Conservation (phyloP, 2,113 vertebrate species). For the Phalacrocorax aristotelis region DNA sequence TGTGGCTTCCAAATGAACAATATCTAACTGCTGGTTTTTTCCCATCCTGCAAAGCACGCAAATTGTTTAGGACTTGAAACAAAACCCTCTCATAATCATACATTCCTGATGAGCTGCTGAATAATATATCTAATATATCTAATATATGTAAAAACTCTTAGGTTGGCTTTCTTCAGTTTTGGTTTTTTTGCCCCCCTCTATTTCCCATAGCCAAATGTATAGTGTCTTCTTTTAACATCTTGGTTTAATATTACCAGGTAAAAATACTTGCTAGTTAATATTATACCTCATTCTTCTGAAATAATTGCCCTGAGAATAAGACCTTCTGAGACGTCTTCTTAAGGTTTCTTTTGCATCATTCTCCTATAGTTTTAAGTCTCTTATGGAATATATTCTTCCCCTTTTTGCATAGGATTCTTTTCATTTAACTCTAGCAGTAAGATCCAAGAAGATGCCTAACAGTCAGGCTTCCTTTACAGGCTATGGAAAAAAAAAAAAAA, state of each 20-base stretch:
- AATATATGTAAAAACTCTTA: neutral
- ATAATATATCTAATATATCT: too few species aligned
- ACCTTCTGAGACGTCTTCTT: neutral
- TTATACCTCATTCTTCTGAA: neutral
- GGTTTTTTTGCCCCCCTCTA: too few species aligned
- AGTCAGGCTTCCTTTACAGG: neutral
- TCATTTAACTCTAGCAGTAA: neutral
- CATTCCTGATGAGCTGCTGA: neutral
- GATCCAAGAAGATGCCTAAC: neutral
- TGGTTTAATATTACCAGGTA: neutral
- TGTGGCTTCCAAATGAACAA: neutral
- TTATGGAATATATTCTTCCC: neutral
- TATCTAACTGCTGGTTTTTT: neutral
- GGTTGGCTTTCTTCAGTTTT: too few species aligned
- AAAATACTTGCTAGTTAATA: neutral
- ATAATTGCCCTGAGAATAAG: neutral
- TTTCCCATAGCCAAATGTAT: neutral
- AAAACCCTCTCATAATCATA: neutral
- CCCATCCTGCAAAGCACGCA: neutral
- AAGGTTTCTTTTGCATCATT: neutral
- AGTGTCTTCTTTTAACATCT: neutral
- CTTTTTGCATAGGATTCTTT: neutral
- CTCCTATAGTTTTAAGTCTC: neutral
- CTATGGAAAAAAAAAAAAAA: neutral
- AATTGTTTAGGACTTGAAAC: neutral